Evolutionary conservation across 2,888 invertebrate species (phyloP).

Genomic region (Drosophila lacicola): DNA sequence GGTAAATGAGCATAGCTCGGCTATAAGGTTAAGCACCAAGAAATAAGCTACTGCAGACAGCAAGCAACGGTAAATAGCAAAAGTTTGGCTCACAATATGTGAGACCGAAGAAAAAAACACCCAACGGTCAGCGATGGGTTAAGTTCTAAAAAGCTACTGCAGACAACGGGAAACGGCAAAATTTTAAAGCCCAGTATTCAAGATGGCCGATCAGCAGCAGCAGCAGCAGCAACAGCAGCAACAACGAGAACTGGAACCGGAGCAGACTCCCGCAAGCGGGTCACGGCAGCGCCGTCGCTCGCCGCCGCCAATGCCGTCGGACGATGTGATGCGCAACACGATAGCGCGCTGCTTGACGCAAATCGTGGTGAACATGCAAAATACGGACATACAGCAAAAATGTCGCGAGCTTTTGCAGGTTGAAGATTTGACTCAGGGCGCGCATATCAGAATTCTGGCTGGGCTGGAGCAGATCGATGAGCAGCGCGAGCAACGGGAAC

Average conservation of each 20-base stretch:
- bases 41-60: too few relatives aligned
- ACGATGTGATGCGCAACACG: slow-evolving; percentile 55
- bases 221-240: neutral
- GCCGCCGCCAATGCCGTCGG: slow-evolving; percentile 47
- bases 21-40: too few relatives aligned
- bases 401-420: slow-evolving; percentile 63
- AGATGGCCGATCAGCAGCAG: slow-evolving; percentile 3
- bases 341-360: slow-evolving; percentile 70
- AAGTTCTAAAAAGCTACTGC: neutral
- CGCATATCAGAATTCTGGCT: slow-evolving; percentile 48
- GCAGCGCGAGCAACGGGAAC: slow-evolving; percentile 36
- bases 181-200: neutral
- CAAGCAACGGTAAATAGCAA: too few relatives aligned
- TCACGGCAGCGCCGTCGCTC: slow-evolving; percentile 6
- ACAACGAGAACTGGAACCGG: neutral
- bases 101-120: neutral
- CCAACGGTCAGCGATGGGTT: neutral
- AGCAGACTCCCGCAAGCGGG: neutral
- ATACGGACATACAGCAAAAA: slow-evolving; percentile 35
- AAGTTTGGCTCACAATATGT: too few relatives aligned
- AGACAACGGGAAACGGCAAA: neutral
- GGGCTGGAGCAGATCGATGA: slow-evolving; percentile 56
- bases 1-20: neutral
- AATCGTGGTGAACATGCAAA: slow-evolving; percentile 67
- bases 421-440: slow-evolving; percentile 49